These are phyloP conservation scores for Crossaster papposus DNA, from an alignment of 53 echinoderm and acorn worm genomes.

Conservation along the genomic window DNA sequence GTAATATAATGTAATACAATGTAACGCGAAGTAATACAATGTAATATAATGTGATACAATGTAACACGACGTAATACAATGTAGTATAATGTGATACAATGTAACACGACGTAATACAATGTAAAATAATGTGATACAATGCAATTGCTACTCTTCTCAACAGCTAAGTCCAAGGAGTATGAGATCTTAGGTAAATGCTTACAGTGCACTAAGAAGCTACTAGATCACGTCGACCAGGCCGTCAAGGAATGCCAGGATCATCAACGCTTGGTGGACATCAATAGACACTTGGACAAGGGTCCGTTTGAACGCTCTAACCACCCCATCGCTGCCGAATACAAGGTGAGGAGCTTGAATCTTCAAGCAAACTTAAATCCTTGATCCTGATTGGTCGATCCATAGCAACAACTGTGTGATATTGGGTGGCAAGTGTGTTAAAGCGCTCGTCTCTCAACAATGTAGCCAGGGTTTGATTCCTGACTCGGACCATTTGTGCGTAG, in stretches of 20 bases:
- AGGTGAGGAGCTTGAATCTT: constrained; percentile 62
- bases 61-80: too few relatives aligned
- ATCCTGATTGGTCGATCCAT: too few relatives aligned
- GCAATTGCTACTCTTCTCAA: not conserved
- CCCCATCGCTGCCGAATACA: constrained; percentile 66
- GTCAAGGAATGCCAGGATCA: constrained; percentile 90
- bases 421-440: too few relatives aligned
- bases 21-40: not conserved
- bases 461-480: too few relatives aligned
- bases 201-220: constrained; percentile 74
- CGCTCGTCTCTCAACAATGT: too few relatives aligned
- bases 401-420: too few relatives aligned
- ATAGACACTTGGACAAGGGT: constrained; percentile 69
- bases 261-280: constrained; percentile 70
- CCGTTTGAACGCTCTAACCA: constrained; percentile 83
- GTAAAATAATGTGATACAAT: not conserved
- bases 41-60: too few relatives aligned
- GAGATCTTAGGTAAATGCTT: constrained; percentile 60
- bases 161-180: constrained; percentile 75
- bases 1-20: not conserved
- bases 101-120: too few relatives aligned
- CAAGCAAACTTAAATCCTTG: too few relatives aligned
- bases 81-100: too few relatives aligned
- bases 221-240: constrained; percentile 85
- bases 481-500: too few relatives aligned